Percentiles rank a stretch among this genome's conserved stretches.
phyloP scores from a whole-genome alignment of 2,797 vertebrate species.

The Sebastes taczanowskii region DNA sequence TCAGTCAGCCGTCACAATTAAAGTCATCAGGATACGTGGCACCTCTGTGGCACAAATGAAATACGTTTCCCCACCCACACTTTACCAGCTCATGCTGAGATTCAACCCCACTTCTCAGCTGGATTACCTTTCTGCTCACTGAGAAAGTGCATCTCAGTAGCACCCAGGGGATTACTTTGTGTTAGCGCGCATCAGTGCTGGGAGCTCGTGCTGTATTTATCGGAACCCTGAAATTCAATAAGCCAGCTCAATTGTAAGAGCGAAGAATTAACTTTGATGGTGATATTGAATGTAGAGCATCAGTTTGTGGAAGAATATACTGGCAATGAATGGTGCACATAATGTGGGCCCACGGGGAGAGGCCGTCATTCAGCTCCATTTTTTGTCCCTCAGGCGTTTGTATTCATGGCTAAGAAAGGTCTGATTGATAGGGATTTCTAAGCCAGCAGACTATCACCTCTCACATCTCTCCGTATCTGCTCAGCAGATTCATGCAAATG shows the following conservation, averaged over 20 bases:
- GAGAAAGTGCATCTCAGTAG: slow-evolving; percentile 45
- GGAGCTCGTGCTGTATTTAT: slow-evolving; percentile 57
- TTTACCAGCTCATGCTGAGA: slow-evolving; percentile 30
- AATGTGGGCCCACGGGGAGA: slow-evolving; percentile 48
- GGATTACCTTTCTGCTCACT: slow-evolving; percentile 46
- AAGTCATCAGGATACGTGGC: neutral
- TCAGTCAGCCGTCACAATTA: neutral
- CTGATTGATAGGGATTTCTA: slow-evolving; percentile 68
- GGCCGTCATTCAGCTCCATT: slow-evolving; percentile 49
- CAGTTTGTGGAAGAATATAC: slow-evolving; percentile 51
- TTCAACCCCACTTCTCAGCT: slow-evolving; percentile 37
- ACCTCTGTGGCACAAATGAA: neutral
- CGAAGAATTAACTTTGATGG: slow-evolving; percentile 65
- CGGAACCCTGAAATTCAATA: slow-evolving; percentile 68
- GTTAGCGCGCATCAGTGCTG: slow-evolving; percentile 44
- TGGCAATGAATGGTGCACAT: slow-evolving; percentile 47
- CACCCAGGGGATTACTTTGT: slow-evolving; percentile 57
- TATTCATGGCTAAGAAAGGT: slow-evolving; percentile 61
- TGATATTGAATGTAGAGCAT: slow-evolving; percentile 62
- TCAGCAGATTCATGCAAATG: slow-evolving; percentile 51
- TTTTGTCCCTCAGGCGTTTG: slow-evolving; percentile 61
- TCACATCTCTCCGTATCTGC: slow-evolving; percentile 52
- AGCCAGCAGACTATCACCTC: slow-evolving; percentile 50
- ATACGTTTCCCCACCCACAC: slow-evolving; percentile 37
- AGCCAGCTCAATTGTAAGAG: slow-evolving; percentile 58